These are phyloP conservation scores for Tetranychus urticae DNA, from an alignment of 1,140 invertebrate species.

Conservation along the genomic window DNA sequence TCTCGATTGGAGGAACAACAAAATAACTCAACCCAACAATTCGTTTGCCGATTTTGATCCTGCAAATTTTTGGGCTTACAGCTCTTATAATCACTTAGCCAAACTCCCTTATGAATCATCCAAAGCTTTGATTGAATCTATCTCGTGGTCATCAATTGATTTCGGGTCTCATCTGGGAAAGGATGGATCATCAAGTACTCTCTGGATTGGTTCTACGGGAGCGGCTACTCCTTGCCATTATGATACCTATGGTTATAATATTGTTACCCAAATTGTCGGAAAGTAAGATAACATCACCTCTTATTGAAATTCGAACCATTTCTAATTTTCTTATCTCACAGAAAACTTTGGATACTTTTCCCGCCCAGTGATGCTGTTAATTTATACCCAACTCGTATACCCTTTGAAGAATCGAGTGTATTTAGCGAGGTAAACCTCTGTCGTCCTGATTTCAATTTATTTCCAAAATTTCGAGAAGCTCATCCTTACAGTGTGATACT, in stretches of 20 bases:
- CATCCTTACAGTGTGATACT: conserved; percentile 23
- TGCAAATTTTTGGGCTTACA: not conserved
- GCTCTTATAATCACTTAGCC: not conserved
- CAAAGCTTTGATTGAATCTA: conserved; percentile 15
- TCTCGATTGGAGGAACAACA: conserved; percentile 19
- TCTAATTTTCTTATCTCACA: conserved; percentile 21
- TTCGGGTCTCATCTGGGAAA: conserved; percentile 27
- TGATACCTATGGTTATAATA: conserved; percentile 80
- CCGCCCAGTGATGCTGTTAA: conserved; percentile 39
- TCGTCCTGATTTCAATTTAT: conserved; percentile 18
- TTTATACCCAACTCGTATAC: conserved; percentile 57
- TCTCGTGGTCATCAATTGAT: conserved; percentile 48
- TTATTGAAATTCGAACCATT: not conserved
- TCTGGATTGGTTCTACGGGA: conserved; percentile 69
- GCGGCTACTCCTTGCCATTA: conserved; percentile 79
- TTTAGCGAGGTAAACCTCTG: conserved; percentile 64
- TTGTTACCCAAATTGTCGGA: conserved; percentile 65
- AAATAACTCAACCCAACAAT: conserved; percentile 5
- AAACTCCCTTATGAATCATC: conserved; percentile 12
- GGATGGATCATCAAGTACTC: conserved; percentile 40
- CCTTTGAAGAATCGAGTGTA: conserved; percentile 89
- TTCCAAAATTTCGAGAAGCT: conserved; percentile 20
- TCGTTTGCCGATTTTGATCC: not conserved
- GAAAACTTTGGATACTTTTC: conserved; percentile 82
- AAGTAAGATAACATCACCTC: conserved; percentile 27